A percentile compares a stretch with the other conserved stretches of the same genome.
phyloP scores from a whole-genome alignment of 1,140 invertebrate genomes.

The Neodiprion fabricii region DNA sequence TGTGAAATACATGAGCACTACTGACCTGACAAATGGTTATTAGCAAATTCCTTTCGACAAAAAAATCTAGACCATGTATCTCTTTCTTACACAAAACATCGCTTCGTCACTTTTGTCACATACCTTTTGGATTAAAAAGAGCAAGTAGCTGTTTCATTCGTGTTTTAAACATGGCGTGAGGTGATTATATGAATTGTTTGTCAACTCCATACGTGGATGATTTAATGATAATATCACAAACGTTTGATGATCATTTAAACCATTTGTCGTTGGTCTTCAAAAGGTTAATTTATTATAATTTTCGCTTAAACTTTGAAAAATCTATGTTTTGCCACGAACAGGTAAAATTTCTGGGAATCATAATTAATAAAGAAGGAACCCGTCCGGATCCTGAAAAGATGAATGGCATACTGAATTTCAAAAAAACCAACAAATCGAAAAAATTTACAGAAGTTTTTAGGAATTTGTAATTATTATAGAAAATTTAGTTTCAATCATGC shows the following conservation, averaged over 20 bases:
- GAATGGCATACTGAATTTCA: constrained; percentile 25
- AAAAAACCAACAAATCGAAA: constrained; percentile 23
- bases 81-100: constrained; percentile 40
- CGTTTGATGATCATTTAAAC: constrained; percentile 26
- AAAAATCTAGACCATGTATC: constrained; percentile 36
- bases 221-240: constrained; percentile 25
- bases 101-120: constrained; percentile 22
- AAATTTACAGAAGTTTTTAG: constrained; percentile 35
- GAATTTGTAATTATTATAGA: constrained; percentile 48
- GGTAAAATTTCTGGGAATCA: constrained; percentile 26
- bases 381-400: constrained; percentile 21
- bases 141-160: constrained; percentile 22
- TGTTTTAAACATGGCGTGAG: constrained; percentile 13
- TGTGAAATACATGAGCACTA: constrained; percentile 29
- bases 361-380: constrained; percentile 22
- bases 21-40: constrained; percentile 44
- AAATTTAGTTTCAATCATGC: constrained; percentile 20
- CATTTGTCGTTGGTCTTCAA: constrained; percentile 16
- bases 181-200: constrained; percentile 9
- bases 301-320: too few species aligned
- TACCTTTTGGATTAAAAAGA: too few species aligned
- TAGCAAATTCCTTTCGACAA: constrained; percentile 43
- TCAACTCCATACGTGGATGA: constrained; percentile 27
- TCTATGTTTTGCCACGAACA: background rate
- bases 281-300: too few species aligned